Evolutionary conservation across 2,797 vertebrate genomes (phyloP).

Genomic region (Falco concolor): DNA sequence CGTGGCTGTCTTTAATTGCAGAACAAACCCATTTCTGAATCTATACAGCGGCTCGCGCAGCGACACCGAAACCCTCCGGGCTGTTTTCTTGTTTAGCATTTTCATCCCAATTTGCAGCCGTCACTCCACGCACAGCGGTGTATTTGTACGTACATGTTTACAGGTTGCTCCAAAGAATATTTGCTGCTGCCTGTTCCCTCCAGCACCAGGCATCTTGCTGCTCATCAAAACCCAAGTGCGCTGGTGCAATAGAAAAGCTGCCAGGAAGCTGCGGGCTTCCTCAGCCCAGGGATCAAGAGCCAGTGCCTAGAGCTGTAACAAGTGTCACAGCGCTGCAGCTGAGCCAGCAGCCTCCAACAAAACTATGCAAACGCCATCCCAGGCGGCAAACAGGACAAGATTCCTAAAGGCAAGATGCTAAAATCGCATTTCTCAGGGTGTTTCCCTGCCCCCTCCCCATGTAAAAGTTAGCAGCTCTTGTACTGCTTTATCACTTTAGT

Average conservation of each 20-base stretch:
- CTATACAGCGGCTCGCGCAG: background rate
- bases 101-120: background rate
- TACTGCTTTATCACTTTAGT: constrained; percentile 68
- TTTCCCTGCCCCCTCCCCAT: constrained; percentile 25
- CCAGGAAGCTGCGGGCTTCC: background rate
- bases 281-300: background rate
- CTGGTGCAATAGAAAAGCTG: background rate
- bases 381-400: background rate
- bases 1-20: background rate
- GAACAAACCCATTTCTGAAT: constrained; percentile 17
- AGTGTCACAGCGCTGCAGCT: background rate
- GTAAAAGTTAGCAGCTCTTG: constrained; percentile 59
- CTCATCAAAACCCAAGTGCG: background rate
- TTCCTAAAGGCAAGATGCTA: background rate
- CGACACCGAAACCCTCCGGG: background rate
- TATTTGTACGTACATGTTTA: background rate
- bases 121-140: background rate
- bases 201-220: background rate
- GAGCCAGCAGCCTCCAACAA: background rate
- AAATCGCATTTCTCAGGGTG: background rate
- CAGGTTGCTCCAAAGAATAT: background rate
- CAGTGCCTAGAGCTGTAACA: background rate
- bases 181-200: background rate
- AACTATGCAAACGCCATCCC: background rate
- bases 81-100: background rate